These are phyloP conservation scores for Drosophila nr. medialis DNA, from an alignment of 2,888 invertebrate species.

Conservation along the genomic window DNA sequence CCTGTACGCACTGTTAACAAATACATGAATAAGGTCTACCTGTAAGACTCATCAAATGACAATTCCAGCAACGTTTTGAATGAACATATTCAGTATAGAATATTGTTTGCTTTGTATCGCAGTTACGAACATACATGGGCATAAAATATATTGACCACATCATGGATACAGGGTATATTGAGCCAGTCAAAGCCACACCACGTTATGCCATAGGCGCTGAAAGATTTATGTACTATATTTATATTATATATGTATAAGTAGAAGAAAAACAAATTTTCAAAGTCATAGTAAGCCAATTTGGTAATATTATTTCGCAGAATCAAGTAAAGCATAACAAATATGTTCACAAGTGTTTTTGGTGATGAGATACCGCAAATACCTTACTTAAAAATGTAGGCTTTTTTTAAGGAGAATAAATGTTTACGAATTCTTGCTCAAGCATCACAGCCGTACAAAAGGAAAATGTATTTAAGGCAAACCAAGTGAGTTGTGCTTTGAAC, in stretches of 20 bases:
- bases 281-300: constrained; percentile 55
- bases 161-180: constrained; percentile 17
- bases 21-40: not conserved
- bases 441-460: not conserved
- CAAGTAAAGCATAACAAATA: constrained; percentile 13
- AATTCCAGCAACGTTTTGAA: not conserved
- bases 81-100: not conserved
- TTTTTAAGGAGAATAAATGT: not conserved
- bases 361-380: constrained; percentile 12
- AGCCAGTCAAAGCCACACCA: constrained; percentile 36
- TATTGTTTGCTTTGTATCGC: not conserved
- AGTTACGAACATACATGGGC: not conserved
- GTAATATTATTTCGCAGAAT: constrained; percentile 33
- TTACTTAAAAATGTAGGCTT: constrained; percentile 9
- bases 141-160: not conserved
- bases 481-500: constrained; percentile 12
- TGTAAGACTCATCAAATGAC: not conserved
- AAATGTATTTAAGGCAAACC: not conserved
- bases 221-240: constrained; percentile 24
- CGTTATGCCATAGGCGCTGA: constrained; percentile 34
- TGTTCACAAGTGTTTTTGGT: constrained; percentile 7
- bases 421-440: not conserved
- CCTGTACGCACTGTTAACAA: not conserved
- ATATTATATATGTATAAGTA: constrained; percentile 6
- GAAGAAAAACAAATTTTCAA: constrained; percentile 29